Evolutionary conservation across 1,140 invertebrate genomes (phyloP).

Genomic region (Cryptotermes secundus): DNA sequence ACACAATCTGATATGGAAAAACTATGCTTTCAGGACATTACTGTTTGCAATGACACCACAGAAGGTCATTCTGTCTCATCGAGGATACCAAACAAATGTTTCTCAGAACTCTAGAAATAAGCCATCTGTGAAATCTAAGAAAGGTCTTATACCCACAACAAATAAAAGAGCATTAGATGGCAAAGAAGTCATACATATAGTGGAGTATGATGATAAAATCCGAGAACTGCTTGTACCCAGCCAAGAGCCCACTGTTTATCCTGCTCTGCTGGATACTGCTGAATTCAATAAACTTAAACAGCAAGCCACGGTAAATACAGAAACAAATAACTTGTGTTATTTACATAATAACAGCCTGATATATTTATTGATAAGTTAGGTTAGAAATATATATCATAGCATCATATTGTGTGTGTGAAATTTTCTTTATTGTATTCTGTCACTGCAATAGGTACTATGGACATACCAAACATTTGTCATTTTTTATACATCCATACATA

Average conservation of each 20-base stretch:
- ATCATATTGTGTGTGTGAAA: too few species aligned
- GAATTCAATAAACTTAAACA: conserved; percentile 17
- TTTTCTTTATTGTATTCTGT: too few species aligned
- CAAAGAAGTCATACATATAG: not conserved
- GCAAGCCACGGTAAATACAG: conserved; percentile 13
- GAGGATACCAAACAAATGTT: not conserved
- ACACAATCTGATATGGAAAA: too few species aligned
- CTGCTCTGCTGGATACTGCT: not conserved
- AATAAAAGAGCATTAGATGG: not conserved
- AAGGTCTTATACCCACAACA: not conserved
- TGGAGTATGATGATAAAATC: conserved; percentile 16
- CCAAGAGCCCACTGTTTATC: not conserved
- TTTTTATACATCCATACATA: too few species aligned
- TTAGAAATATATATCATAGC: too few species aligned
- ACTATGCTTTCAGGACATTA: too few species aligned
- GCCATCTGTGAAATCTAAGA: not conserved
- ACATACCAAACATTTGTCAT: too few species aligned
- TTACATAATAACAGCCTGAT: too few species aligned
- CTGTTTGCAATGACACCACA: not conserved
- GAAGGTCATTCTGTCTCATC: not conserved
- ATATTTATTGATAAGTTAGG: too few species aligned
- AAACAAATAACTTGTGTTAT: not conserved
- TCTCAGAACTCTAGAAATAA: not conserved
- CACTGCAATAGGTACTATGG: too few species aligned
- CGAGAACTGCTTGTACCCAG: not conserved